phyloP scores from a whole-genome alignment of 2,113 vertebrate species.

The Chauna torquata region DNA sequence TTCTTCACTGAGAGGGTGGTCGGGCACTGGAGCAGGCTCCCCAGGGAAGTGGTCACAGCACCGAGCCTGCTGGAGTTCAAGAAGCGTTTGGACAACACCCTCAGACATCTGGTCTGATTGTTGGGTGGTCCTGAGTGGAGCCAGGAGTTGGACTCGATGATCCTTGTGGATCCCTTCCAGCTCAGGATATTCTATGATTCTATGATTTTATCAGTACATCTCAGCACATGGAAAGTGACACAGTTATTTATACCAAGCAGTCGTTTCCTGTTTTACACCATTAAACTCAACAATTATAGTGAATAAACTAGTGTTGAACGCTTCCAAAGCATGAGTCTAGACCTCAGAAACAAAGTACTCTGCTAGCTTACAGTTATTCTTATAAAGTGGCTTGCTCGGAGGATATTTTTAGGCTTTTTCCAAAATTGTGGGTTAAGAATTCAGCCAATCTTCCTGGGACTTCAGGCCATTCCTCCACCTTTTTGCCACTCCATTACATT shows the following conservation, averaged over 20 bases:
- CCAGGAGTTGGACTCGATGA: no score
- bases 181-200: no score
- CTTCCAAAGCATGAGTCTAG: neutral
- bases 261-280: neutral
- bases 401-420: neutral
- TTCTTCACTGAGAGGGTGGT: no score
- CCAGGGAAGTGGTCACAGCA: no score
- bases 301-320: neutral
- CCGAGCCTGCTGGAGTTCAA: no score
- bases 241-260: neutral
- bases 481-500: neutral
- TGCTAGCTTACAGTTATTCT: neutral
- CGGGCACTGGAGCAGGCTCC: no score
- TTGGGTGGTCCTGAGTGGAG: no score
- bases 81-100: no score
- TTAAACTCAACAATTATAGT: neutral
- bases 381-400: neutral
- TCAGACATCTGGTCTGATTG: no score
- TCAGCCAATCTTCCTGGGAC: neutral
- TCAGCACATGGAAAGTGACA: neutral
- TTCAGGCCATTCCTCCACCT: neutral
- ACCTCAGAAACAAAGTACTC: neutral
- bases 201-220: neutral
- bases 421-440: neutral
- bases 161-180: no score